A percentile compares a stretch with the other conserved stretches of the same genome.
Conservation (phyloP, 92 coral and sea anemone genomes). For the Palythoa heliodiscus region DNA sequence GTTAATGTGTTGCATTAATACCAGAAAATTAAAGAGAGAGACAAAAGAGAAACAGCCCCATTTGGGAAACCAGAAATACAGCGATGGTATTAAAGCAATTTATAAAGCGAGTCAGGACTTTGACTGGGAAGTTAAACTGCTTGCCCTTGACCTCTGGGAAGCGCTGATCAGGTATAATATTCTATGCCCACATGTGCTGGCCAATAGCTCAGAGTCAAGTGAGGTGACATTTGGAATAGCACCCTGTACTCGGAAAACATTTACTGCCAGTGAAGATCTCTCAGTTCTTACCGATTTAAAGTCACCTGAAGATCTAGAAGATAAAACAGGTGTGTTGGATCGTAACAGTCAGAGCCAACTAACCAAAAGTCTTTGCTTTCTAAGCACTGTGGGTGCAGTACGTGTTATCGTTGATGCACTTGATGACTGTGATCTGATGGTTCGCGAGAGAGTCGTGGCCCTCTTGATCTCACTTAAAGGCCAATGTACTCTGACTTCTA, state of each 20-base stretch:
- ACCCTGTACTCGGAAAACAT: neutral
- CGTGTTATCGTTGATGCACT: slow-evolving; percentile 64
- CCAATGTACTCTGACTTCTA: neutral
- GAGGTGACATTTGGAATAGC: neutral
- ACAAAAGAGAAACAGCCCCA: neutral
- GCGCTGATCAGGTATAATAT: slow-evolving; percentile 48
- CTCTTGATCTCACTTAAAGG: slow-evolving; percentile 49
- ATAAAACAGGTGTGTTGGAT: neutral
- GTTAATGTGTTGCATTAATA: slow-evolving; percentile 5
- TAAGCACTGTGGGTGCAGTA: slow-evolving; percentile 58
- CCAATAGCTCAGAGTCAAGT: neutral
- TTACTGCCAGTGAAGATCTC: neutral
- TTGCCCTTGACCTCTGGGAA: slow-evolving; percentile 74
- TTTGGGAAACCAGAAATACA: neutral
- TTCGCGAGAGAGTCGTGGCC: slow-evolving; percentile 73
- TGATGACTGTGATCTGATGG: slow-evolving; percentile 83
- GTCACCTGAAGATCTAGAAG: neutral
- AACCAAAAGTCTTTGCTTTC: slow-evolving; percentile 15
- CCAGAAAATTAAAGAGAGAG: neutral
- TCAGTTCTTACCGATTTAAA: neutral
- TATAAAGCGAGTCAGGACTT: slow-evolving; percentile 79
- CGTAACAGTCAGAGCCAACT: neutral
- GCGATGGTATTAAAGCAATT: neutral
- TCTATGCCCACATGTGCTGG: neutral
- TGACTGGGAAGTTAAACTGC: slow-evolving; percentile 98